phyloP scores from a whole-genome alignment of 2,888 invertebrate genomes.

The Caradrina clavipalpis region DNA sequence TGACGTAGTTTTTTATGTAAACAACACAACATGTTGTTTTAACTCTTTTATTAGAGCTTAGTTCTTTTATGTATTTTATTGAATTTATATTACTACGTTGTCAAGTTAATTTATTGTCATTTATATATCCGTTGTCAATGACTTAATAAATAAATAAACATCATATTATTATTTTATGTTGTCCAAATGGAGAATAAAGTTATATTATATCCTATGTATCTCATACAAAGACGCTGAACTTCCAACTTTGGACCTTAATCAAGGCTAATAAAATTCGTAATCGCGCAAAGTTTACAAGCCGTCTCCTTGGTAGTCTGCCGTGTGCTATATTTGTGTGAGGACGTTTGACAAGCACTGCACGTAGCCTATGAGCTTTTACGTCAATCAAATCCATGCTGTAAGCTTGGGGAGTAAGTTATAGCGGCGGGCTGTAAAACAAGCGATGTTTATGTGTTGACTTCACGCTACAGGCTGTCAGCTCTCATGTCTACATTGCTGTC shows the following conservation, averaged over 20 bases:
- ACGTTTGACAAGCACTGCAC: conserved; percentile 69
- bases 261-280: not conserved
- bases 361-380: conserved; percentile 68
- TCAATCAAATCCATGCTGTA: conserved; percentile 72
- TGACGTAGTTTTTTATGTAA: not conserved
- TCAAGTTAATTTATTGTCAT: no score
- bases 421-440: conserved; percentile 30
- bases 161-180: no score
- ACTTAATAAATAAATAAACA: no score
- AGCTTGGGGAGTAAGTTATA: conserved; percentile 59
- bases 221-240: not conserved
- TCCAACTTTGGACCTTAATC: not conserved
- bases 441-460: not conserved
- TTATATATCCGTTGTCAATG: no score
- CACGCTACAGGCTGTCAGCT: no score
- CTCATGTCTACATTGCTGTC: no score
- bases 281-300: conserved; percentile 38
- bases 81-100: no score
- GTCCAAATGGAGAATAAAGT: no score
- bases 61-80: no score
- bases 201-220: not conserved
- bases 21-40: not conserved
- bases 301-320: not conserved
- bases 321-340: conserved; percentile 46
- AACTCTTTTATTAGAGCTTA: no score